Evolutionary conservation across 2,113 vertebrate genomes (phyloP), one percentile per base, ranked within the genome.

Genomic region (Austrofundulus limnaeus): DNA sequence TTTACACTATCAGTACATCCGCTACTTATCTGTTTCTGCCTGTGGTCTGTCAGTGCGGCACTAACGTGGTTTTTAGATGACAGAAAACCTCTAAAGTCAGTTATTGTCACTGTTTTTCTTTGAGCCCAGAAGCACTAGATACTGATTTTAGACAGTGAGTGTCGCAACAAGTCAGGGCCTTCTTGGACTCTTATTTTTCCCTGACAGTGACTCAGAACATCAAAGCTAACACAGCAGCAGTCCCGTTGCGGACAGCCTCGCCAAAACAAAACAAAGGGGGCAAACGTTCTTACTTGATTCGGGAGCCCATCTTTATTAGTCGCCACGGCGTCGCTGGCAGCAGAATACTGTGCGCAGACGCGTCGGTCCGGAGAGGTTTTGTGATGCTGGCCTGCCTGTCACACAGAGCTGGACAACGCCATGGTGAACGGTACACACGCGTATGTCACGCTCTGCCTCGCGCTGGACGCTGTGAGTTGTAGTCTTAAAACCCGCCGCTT

Each of bases 121-220:
- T 34, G 31, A 2, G 31, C 9, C 31, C 1, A 10, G 4, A 34
- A 34, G 8, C 8, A 1, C 8, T 1, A 10, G 5, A 10, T 5
- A 10, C 5, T 34, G 5, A 2, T 34, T 34, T 8, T 34, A 10
- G 5, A 5, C 31, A 9, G 31, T 10, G 31, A 10, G 67, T 84
- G 82, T 85, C 78, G 88, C 86, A 89, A 90, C 86, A 88, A 89
- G 84, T 90, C 80, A 38, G 67, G 90, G 85, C 89, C 89, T 80
- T 38, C 25, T 34, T 11, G 12, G 23, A 55, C 34, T 42, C 49
- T 31, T 17, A 34, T 34, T 10, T 34, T 10, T 34, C 31, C n/a
- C n/a, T n/a, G n/a, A 34, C 31, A 11, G 12, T 74, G 76, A 82
- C 67, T 67, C 50, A 23, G 64, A 11, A 38, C 19, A 45, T 57